Evolutionary conservation across 2,888 invertebrate genomes (phyloP), one percentile per base, ranked within the genome.

Genomic region (Hesperia comma): DNA sequence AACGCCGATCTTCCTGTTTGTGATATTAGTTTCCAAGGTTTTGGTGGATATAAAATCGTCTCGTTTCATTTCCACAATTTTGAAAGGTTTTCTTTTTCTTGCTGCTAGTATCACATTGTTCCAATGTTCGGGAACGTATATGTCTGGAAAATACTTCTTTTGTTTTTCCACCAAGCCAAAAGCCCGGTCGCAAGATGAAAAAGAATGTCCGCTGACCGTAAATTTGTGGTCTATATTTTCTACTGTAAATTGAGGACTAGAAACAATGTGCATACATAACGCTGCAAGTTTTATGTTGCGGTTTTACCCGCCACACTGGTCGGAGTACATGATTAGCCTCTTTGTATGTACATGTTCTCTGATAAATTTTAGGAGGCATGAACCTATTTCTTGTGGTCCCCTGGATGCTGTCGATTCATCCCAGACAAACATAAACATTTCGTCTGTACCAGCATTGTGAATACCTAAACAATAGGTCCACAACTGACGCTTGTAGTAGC

Each of bases 21-120:
- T 69, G 33, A 72, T 70, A 60, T 70, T 70, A 46, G 46, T 67
- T 62, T 72, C 32, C 70, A 70, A 60, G 33, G 19, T 26, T 68
- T 72, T 69, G 41, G 68, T 69, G 19, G 69, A 70, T 49, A 68
- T 46, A 67, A 72, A 72, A 55, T 69, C 56, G 21, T 72, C 70
- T 71, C 41, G 40, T 63, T 61, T 69, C 70, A 72, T 72, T 71
- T 69, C 41, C 51, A 69, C 57, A 55, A 69, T 61, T 51, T 69
- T 57, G 49, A 72, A 71, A 60, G 70, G 72, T 51, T 72, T 60
- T n/a, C 51, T 69, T 69, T 72, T 69, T 64, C 68, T 72, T 63
- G 69, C 64, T 61, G 69, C 69, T 69, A n/a, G 0, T 41, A 61
- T 61, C 14, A 61, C 61, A 51, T 43, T 56, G 67, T 69, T 43